Evolutionary conservation across 2,113 vertebrate genomes (phyloP), one percentile per base, ranked within the genome.

Genomic region (Vulpes ferrilata): DNA sequence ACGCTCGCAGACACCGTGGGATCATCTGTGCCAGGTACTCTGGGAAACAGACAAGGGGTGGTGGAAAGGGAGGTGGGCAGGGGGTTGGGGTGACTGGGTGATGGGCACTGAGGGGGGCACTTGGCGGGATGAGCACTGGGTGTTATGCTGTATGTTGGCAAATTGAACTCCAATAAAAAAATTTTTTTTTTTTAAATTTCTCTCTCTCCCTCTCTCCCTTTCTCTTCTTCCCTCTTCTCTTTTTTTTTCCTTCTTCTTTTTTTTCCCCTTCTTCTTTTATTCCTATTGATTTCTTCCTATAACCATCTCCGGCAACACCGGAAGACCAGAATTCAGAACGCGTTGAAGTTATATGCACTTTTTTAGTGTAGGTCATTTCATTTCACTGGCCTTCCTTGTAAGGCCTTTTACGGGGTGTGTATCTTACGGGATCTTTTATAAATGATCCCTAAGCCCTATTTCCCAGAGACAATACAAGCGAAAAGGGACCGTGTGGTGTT

Each of bases 201-300:
- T 51, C 22, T 32, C 5, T 62, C 22, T 62, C 3, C 96, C 35
- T 64, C 62, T 62, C 22, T 62, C 22, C 96, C 3, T 65, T 27
- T 83, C 7, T 55, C 5, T 60, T 11, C 25, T 7, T 69, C 30
- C 3, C 7, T n/a, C 16, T 17, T 12, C 22, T 62, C 22, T 65
- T 27, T 83, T 4, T 55, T 11, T 19, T 7, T 69, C 30, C 3
- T 2, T n/a, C 16, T 17, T 5, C 32, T 13, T 62, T 25, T 64
- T 25, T 64, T 11, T 11, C 27, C 3, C 74, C 23, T 5, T 15
- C 1, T 38, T 19, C 30, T 62, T 55, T 76, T 32, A n/a, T 59
- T 89, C 53, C 62, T 92, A 97, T 74, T 90, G 60, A 96, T 94
- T 98, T 97, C 57, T 96, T 94, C 92, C 92, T 80, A 76, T 22